Evolutionary conservation across 2,888 invertebrate genomes (phyloP), one percentile per base, ranked within the genome.

Genomic region (Selenia dentaria): DNA sequence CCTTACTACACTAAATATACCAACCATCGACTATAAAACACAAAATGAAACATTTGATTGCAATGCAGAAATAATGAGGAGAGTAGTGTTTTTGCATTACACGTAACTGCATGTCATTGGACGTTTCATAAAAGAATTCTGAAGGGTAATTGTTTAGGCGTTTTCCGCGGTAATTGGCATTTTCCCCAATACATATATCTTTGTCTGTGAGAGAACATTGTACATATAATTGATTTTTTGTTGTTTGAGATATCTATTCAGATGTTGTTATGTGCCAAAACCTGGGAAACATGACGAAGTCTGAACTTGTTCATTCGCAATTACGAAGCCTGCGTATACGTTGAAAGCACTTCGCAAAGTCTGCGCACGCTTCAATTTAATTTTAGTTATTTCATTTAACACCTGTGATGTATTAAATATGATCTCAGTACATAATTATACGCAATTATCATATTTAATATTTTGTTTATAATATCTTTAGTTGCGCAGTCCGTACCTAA

Each of bases 361-460:
- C 49, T 36, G 39, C 40, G 41, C 38, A 60, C 69, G 68, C 66
- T 68, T 67, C 59, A 54, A 53, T 69, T 70, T 74, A 70, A 62
- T 65, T 66, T 70, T 71, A 65, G 67, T 70, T 67, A 69, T 67
- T 77, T 87, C 84, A 83, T 88, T 81, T 85, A 90, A 92, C 92
- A 92, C 92, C 92, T 93, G 92, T 93, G 92, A 92, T 92, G 92
- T 92, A 92, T 92, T 92, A 92, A 92, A 91, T 91, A 92, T 92
- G 93, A 93, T 93, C 92, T 92, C 92, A 91, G 83, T 85, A 88
- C 83, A 89, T 91, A 83, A 90, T 90, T 87, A 79, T 85, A 84
- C 83, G 74, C 83, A 82, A 82, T 82, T 79, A 78, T 86, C 89
- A 85, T 88, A 82, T 86, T 83, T 84, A 85, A 85, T 85, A 72